Percentiles rank a stretch among this genome's conserved stretches.
Evolutionary conservation across 2,797 vertebrate species (phyloP).

Genomic region (Scomberomorus guttatus): DNA sequence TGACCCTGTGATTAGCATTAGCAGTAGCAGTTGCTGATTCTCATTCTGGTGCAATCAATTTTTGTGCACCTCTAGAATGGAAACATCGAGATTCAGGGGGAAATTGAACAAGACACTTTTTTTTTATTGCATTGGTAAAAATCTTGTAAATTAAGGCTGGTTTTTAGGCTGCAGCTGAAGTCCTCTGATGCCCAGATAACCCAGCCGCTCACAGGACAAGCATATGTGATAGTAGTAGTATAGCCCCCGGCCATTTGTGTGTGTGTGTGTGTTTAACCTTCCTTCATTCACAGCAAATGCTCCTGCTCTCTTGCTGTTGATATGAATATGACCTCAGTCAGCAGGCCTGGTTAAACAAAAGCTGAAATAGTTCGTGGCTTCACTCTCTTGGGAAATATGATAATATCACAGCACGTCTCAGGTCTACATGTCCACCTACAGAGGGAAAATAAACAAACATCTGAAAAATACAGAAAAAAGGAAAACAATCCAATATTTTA

Average conservation of each 20-base stretch:
- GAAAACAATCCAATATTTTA: background rate
- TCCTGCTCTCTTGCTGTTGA: slow-evolving; percentile 10
- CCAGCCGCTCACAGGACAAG: slow-evolving; percentile 46
- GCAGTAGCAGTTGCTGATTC: background rate
- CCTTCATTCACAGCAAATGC: slow-evolving; percentile 17
- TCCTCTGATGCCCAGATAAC: slow-evolving; percentile 37
- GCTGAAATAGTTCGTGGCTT: background rate
- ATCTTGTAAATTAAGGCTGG: slow-evolving; percentile 14
- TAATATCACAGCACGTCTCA: slow-evolving; percentile 10
- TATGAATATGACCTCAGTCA: slow-evolving; percentile 16
- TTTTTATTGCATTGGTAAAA: slow-evolving; percentile 12
- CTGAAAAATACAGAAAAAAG: background rate
- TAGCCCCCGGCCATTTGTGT: slow-evolving; percentile 42
- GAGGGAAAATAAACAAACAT: slow-evolving; percentile 1
- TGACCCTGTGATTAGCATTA: slow-evolving; percentile 28
- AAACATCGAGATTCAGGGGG: background rate
- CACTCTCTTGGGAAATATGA: slow-evolving; percentile 22
- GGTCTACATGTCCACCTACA: background rate
- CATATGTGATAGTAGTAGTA: slow-evolving; percentile 43
- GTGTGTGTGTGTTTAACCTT: slow-evolving; percentile 43
- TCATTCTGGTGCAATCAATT: slow-evolving; percentile 3
- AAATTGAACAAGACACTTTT: background rate
- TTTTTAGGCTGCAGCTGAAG: slow-evolving; percentile 25
- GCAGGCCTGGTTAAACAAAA: slow-evolving; percentile 12
- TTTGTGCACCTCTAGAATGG: slow-evolving; percentile 8